A percentile compares a stretch with the other conserved stretches of the same genome.
phyloP scores from a whole-genome alignment of 2,797 vertebrate species.

The Platalea minor region DNA sequence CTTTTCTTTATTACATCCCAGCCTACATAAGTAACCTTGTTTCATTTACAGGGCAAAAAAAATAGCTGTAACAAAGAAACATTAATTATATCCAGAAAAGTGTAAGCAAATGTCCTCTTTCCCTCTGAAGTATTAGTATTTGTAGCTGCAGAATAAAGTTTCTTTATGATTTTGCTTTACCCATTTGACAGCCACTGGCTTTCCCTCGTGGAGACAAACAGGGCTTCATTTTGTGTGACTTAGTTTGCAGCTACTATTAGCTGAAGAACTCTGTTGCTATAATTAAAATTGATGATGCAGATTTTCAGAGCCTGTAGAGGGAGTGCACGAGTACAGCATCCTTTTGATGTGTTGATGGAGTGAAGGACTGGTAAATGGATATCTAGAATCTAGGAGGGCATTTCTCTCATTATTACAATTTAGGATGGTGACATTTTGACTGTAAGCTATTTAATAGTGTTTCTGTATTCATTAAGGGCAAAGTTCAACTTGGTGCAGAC shows the following conservation, averaged over 20 bases:
- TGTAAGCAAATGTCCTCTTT: background rate
- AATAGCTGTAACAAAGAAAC: background rate
- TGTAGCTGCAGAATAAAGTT: background rate
- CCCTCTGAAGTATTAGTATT: background rate
- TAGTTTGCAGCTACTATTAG: conserved; percentile 6
- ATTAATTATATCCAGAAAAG: conserved; percentile 8
- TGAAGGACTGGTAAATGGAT: conserved; percentile 32
- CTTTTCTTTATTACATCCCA: conserved; percentile 35
- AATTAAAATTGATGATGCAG: conserved; percentile 50
- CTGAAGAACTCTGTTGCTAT: conserved; percentile 23
- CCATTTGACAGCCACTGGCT: background rate
- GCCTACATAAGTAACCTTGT: background rate
- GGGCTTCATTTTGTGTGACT: background rate
- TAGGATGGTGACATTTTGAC: conserved; percentile 64
- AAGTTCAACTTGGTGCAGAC: conserved; percentile 62
- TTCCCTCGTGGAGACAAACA: background rate
- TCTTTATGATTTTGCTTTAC: conserved; percentile 2
- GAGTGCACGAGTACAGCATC: conserved; percentile 33
- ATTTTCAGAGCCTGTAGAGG: conserved; percentile 62
- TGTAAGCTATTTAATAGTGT: conserved; percentile 62
- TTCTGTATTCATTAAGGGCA: conserved; percentile 67
- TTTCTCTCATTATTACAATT: conserved; percentile 62
- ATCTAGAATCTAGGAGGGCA: conserved; percentile 52
- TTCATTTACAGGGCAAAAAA: background rate
- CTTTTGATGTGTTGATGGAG: conserved; percentile 51